These are phyloP conservation scores for Vanessa tameamea DNA, from an alignment of 1,140 invertebrate species.

Conservation along the genomic window DNA sequence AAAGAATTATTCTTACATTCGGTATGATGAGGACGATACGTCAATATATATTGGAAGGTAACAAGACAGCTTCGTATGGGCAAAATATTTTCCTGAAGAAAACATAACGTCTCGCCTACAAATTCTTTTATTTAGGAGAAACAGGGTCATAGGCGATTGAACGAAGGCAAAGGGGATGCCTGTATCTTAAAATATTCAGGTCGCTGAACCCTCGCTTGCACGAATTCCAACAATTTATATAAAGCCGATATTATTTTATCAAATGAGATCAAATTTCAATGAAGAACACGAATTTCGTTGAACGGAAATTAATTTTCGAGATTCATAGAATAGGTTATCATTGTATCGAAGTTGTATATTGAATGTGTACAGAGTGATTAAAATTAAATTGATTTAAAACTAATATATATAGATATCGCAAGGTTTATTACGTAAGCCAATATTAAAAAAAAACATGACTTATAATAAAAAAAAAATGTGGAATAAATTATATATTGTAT, in stretches of 20 bases:
- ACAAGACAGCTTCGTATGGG: not conserved
- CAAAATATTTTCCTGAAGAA: conserved; percentile 13
- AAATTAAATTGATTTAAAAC: no score
- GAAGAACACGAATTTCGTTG: conserved; percentile 30
- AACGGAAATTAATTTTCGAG: conserved; percentile 40
- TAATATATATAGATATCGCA: no score
- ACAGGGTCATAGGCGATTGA: conserved; percentile 49
- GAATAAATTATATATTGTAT: no score
- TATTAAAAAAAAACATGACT: no score
- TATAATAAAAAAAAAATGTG: no score
- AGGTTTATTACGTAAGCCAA: no score
- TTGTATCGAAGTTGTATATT: no score
- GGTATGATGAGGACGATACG: not conserved
- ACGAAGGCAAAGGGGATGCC: conserved; percentile 36
- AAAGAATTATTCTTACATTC: no score
- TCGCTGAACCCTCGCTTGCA: conserved; percentile 42
- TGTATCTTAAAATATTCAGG: conserved; percentile 45
- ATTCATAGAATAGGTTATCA: not conserved
- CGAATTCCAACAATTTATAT: conserved; percentile 40
- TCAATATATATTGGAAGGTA: not conserved
- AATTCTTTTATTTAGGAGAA: conserved; percentile 48
- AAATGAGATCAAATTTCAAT: conserved; percentile 38
- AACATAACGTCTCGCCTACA: conserved; percentile 18
- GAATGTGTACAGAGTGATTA: no score
- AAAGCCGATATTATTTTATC: conserved; percentile 41